Conservation (phyloP, 2,888 invertebrate genomes). For the Alloplasta piceator region DNA sequence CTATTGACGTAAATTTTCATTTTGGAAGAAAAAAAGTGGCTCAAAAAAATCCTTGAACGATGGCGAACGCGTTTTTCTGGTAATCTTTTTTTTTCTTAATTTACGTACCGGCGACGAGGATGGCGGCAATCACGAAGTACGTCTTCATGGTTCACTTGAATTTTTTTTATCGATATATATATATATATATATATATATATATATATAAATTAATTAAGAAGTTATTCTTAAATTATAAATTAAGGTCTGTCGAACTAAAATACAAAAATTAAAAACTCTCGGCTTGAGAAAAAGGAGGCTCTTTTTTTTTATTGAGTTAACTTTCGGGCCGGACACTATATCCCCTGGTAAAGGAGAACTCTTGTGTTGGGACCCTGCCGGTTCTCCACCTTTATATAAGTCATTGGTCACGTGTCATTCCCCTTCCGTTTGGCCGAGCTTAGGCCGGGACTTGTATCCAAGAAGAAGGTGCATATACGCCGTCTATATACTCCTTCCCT, state of each 20-base stretch:
- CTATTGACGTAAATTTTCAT: constrained; percentile 45
- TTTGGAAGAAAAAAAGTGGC: background rate
- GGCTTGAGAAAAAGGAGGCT: constrained; percentile 11
- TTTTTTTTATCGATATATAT: constrained; percentile 22
- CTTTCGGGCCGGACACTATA: constrained; percentile 71
- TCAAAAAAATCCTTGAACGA: constrained; percentile 23
- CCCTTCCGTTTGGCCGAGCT: constrained; percentile 66
- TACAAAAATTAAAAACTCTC: constrained; percentile 29
- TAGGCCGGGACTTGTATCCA: constrained; percentile 62
- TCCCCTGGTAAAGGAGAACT: constrained; percentile 77
- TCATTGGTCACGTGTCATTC: constrained; percentile 82
- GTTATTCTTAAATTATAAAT: constrained; percentile 21
- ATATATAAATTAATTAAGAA: too few relatives aligned
- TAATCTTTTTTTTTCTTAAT: constrained; percentile 36
- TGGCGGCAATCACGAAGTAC: constrained; percentile 81
- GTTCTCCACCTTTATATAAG: constrained; percentile 82
- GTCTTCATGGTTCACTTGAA: constrained; percentile 79
- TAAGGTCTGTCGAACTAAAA: constrained; percentile 29
- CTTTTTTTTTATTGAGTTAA: constrained; percentile 36
- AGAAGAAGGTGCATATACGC: constrained; percentile 68
- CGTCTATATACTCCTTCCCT: constrained; percentile 65
- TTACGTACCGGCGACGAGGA: constrained; percentile 83
- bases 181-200: constrained; percentile 38
- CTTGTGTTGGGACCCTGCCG: constrained; percentile 81
- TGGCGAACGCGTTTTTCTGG: constrained; percentile 40